phyloP scores from a whole-genome alignment of 2,888 invertebrate species.

The Cheiracanthium punctorium region DNA sequence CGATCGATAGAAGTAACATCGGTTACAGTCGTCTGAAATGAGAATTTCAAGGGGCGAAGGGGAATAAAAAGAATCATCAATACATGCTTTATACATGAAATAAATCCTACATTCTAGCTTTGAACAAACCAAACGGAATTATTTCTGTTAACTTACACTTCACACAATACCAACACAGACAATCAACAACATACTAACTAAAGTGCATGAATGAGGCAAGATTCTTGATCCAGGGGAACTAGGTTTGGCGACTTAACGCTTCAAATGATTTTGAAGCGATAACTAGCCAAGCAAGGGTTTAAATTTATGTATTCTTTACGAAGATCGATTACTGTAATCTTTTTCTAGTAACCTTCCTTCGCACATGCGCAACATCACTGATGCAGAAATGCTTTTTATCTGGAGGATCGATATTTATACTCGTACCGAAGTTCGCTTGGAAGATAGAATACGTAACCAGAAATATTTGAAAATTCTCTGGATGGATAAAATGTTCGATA shows the following conservation, averaged over 20 bases:
- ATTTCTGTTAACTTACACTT: neutral
- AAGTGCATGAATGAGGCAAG: slow-evolving; percentile 38
- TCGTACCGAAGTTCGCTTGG: neutral
- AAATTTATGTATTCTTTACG: slow-evolving; percentile 8
- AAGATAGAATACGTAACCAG: neutral
- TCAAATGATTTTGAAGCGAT: slow-evolving; percentile 16
- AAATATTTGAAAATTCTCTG: neutral
- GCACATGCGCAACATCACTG: slow-evolving; percentile 44
- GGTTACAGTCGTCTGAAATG: too few species aligned
- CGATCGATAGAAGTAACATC: too few species aligned
- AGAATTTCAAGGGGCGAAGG: too few species aligned
- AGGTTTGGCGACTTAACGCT: slow-evolving; percentile 38
- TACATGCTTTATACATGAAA: too few species aligned
- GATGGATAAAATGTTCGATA: neutral
- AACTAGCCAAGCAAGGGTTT: neutral
- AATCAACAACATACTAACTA: slow-evolving; percentile 21
- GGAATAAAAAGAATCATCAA: too few species aligned
- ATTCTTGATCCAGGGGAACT: neutral
- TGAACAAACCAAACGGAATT: neutral
- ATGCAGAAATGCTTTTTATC: slow-evolving; percentile 31
- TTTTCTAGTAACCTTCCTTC: slow-evolving; percentile 18
- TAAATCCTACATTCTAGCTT: neutral
- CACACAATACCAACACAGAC: slow-evolving; percentile 11
- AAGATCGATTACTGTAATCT: slow-evolving; percentile 57
- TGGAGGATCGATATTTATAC: slow-evolving; percentile 41